Base-by-base conservation (phyloP, 2,888 invertebrate genomes). In the Tetragonula carbonaria region DNA sequence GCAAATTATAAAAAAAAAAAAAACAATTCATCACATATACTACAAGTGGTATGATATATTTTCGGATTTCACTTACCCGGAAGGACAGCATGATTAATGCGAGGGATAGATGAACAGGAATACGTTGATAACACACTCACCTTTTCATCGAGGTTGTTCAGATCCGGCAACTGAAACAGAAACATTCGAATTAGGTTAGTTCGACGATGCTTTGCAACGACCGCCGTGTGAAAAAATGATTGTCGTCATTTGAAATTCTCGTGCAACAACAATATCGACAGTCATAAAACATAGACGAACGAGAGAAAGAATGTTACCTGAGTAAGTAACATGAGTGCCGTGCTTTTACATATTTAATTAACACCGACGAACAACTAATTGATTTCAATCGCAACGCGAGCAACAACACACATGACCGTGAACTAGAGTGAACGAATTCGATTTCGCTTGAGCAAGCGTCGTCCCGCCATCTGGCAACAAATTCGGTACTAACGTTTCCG, bases 111-210 rank as follows among this genome's bases (percentile, higher is more conserved):
- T 45, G 57, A 38, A 63, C 8, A 28, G 50, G 28, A 53, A 74
- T 74, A 74, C 13, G 14, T 16, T 14, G 66, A 21, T 73, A 51
- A 65, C 59, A 65, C 59, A 92, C 94, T 94, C 89, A 94, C 94
- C 94, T 93, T 94, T 86, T 94, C 94, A 85, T 94, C 93, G 90
- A 94, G 93, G 74, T 90, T 93, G 88, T 92, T 92, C 80, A 94
- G 80, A 84, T 94, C 93, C 78, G 93, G 94, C 85, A 94, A 88
- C 94, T 94, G 92, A 63, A 89, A 88, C 84, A 86, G 14, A 85
- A 84, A 82, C 11, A 13, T 53, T 53, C 2, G 33, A 57, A 6
- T n/a, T 5, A 4, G 5, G 21, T 75, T 84, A 68, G 23, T 11
- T 28, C 8, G 11, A 14, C 8, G 8, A 50, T 65, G 16, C 45